Evolutionary conservation across 2,797 vertebrate species (phyloP), one percentile per base, ranked within the genome.

Genomic region (Corythornis leucogaster): DNA sequence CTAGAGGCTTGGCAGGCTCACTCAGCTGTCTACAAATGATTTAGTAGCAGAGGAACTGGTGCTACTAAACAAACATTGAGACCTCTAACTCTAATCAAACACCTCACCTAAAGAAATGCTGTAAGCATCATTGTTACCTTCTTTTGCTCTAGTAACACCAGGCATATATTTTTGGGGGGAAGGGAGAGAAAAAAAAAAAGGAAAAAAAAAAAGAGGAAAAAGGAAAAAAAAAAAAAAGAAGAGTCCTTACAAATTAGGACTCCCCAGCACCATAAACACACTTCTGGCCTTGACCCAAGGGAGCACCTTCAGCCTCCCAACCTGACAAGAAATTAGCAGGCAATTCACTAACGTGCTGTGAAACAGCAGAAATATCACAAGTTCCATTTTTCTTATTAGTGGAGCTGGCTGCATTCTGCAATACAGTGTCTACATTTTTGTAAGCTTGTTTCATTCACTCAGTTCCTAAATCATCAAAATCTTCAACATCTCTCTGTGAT

Each of bases 401-500:
- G 25, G 51, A 71, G 40, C 62, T 81, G 86, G 76, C 20, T 42
- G 43, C 69, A 53, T 70, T 89, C 76, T 93, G 58, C 64, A 71
- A 82, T 35, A 54, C 25, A 4, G 35, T n/a, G 82, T 51, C 73
- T 92, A 90, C 66, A 78, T 93, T 95, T 92, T 83, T 85, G 78
- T 67, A 69, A 85, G 77, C 25, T 90, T 89, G n/a, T 80, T 92
- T 93, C 88, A 84, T 92, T 81, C 35, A 55, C 43, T 90, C 57
- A 19, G 25, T 89, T 94, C 84, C 71, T 87, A 94, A 87, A 81
- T 92, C 90, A 94, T 87, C 79, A 94, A 96, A 89, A 86, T 78
- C 84, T 92, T 80, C 88, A 80, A 61, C 28, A 80, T 90, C 45
- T 73, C 77, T 66, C 67, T 63, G 68, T 45, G 43, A 87, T 48